Evolutionary conservation across 2,113 vertebrate species (phyloP).

Genomic region (Caranx melampygus): DNA sequence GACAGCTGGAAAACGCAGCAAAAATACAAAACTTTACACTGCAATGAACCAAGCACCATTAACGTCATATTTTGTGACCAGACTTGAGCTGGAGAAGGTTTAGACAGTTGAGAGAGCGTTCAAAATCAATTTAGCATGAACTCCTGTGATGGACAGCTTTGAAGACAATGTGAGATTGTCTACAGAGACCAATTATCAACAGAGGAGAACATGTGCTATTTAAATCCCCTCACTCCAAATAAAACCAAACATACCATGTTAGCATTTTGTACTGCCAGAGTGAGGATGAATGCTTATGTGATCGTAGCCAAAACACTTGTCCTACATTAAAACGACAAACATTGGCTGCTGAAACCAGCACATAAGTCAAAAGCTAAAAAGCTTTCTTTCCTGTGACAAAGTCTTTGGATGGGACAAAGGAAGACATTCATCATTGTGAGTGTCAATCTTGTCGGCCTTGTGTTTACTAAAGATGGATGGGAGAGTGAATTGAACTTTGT

Average conservation of each 20-base stretch:
- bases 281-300: constrained; percentile 38
- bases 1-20: constrained; percentile 64
- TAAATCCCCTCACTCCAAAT: constrained; percentile 8
- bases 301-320: constrained; percentile 52
- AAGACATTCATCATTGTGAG: constrained; percentile 66
- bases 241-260: constrained; percentile 34
- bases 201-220: constrained; percentile 36
- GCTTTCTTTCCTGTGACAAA: constrained; percentile 44
- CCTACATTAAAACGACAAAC: constrained; percentile 50
- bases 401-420: constrained; percentile 56
- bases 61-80: constrained; percentile 49
- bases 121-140: constrained; percentile 37
- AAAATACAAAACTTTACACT: constrained; percentile 29
- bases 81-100: constrained; percentile 17
- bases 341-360: constrained; percentile 38
- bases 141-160: constrained; percentile 35
- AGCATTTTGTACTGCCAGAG: constrained; percentile 30
- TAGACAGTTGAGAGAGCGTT: constrained; percentile 21
- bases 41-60: constrained; percentile 49
- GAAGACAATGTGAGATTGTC: constrained; percentile 22
- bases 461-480: constrained; percentile 52
- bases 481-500: constrained; percentile 40
- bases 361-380: constrained; percentile 33
- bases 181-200: constrained; percentile 25
- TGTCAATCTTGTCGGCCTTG: constrained; percentile 42